Base-by-base conservation (phyloP, 2,113 vertebrate genomes). In the Chinchilla lanigera region DNA sequence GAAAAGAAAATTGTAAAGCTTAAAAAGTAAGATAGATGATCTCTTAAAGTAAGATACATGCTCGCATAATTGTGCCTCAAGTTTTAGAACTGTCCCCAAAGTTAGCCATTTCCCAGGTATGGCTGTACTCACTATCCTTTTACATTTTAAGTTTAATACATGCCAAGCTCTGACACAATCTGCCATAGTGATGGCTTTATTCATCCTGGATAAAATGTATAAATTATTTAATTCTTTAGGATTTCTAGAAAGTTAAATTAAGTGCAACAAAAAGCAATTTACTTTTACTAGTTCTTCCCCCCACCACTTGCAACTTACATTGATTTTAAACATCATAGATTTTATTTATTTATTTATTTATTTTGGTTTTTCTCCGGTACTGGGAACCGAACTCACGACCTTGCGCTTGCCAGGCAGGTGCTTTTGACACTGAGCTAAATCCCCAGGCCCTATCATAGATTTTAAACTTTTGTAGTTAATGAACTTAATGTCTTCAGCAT, bases 201-300 rank as follows among this genome's bases (percentile, higher is more conserved):
- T 98, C 86, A 97, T 96, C 73, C 97, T 93, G 67, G 67, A 69
- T 93, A 14, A 97, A 86, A 97, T 97, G 97, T 93, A 92, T 19
- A 97, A 97, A 97, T 96, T 81, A 98, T 77, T 98, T 98, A 71
- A 89, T 87, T 96, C n/a, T 82, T 96, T 97, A 92, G 93, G 33
- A 69, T 92, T 94, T 90, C 83, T 96, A 96, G 30, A 98, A 97
- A 81, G 58, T 89, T 54, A 65, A 98, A 63, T 24, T 96, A 52
- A 30, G 77, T 86, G 63, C 77, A 96, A 90, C 82, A 4, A 63
- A 95, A 78, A 94, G 67, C 44, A 97, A 96, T 97, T 98, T 94
- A 90, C 33, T 87, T 26, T 47, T 26, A 33, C 84, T 96, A 14
- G 0, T 41, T 96, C 38, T 93, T 93, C 47, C 41, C 98, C 60